These are phyloP conservation scores for Notospermus geniculatus DNA, from an alignment of 1,140 invertebrate genomes.

Conservation along the genomic window DNA sequence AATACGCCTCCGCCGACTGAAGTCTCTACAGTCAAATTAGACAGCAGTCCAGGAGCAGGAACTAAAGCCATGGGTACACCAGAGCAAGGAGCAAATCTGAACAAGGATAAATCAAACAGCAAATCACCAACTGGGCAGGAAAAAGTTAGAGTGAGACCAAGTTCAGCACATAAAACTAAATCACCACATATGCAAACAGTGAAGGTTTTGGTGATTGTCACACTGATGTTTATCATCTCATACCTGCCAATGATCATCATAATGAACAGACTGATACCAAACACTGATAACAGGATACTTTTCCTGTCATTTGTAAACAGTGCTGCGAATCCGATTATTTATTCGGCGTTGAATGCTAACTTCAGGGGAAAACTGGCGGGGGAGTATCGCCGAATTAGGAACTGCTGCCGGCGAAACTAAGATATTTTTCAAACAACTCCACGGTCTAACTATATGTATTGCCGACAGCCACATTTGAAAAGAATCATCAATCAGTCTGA, in stretches of 20 bases:
- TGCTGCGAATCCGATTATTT: slow-evolving; percentile 49
- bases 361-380: slow-evolving; percentile 40
- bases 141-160: neutral
- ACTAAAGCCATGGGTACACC: too few relatives aligned
- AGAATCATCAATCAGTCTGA: too few relatives aligned
- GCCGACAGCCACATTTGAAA: too few relatives aligned
- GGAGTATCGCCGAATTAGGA: too few relatives aligned
- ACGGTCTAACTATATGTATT: too few relatives aligned
- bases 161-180: neutral
- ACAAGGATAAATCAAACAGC: neutral
- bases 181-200: slow-evolving; percentile 31
- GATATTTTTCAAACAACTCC: too few relatives aligned
- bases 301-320: slow-evolving; percentile 51
- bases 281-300: slow-evolving; percentile 27
- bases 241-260: slow-evolving; percentile 42
- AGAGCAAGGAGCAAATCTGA: too few relatives aligned
- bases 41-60: too few relatives aligned
- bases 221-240: slow-evolving; percentile 34
- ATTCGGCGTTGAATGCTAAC: slow-evolving; percentile 48
- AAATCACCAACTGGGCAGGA: neutral
- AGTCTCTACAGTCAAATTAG: too few relatives aligned
- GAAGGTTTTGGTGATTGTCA: slow-evolving; percentile 37
- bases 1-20: too few relatives aligned
- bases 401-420: too few relatives aligned
- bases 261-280: slow-evolving; percentile 25